Percentiles rank a stretch among this genome's conserved stretches.
Conservation (phyloP, 2,888 invertebrate genomes). For the Hypsopygia costalis region DNA sequence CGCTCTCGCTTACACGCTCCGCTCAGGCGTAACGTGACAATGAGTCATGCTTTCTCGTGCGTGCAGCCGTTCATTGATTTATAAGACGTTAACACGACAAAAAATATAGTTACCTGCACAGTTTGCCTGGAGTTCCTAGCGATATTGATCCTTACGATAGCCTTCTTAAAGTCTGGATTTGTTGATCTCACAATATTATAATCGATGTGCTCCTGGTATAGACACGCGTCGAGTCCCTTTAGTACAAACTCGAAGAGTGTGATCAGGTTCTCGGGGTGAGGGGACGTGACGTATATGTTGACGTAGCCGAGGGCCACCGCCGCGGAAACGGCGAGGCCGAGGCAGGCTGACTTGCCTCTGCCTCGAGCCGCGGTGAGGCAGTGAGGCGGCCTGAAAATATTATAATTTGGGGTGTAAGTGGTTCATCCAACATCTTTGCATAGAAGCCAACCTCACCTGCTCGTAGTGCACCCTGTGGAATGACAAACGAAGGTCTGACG, state of each 20-base stretch:
- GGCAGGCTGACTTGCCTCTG: constrained; percentile 98
- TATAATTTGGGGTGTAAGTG: no score
- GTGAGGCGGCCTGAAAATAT: constrained; percentile 88
- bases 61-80: no score
- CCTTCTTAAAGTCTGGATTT: constrained; percentile 97
- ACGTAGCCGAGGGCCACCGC: constrained; percentile 92
- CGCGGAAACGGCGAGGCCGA: constrained; percentile 95
- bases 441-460: no score
- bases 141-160: constrained; percentile 95
- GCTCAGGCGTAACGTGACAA: no score
- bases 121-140: constrained; percentile 95
- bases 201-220: constrained; percentile 97
- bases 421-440: no score
- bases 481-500: no score
- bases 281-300: constrained; percentile 98
- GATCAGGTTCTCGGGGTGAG: constrained; percentile 98
- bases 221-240: constrained; percentile 94
- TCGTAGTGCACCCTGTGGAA: no score
- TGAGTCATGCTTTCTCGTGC: no score
- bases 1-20: no score
- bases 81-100: no score
- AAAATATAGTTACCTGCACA: constrained; percentile 83
- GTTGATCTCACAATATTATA: constrained; percentile 97
- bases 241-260: constrained; percentile 98
- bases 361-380: constrained; percentile 98